phyloP scores from a whole-genome alignment of 1,140 invertebrate genomes.

The Drosophila nikananu region DNA sequence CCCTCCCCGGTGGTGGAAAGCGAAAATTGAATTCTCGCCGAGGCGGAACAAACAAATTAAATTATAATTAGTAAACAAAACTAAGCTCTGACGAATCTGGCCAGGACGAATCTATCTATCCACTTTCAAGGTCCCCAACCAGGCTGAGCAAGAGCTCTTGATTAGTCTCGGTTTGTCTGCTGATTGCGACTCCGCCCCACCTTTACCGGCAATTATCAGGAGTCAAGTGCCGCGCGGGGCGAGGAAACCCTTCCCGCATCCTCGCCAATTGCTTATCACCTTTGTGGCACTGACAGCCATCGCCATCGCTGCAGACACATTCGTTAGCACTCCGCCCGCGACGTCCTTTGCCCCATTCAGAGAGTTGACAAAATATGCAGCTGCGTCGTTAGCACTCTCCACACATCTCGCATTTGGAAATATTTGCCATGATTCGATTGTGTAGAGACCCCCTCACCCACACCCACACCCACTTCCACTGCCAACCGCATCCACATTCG shows the following conservation, averaged over 20 bases:
- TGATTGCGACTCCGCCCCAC: constrained; percentile 24
- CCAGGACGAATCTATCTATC: background rate
- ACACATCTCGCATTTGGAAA: constrained; percentile 49
- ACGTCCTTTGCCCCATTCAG: constrained; percentile 38
- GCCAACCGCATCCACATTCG: constrained; percentile 23
- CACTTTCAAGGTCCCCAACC: constrained; percentile 7
- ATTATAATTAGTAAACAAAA: constrained; percentile 62
- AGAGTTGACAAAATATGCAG: constrained; percentile 79
- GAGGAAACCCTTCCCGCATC: background rate
- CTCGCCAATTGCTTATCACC: constrained; percentile 73
- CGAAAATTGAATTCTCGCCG: constrained; percentile 57
- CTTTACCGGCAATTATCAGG: constrained; percentile 31
- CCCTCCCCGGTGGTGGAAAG: constrained; percentile 22
- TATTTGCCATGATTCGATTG: constrained; percentile 83
- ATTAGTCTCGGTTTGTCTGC: constrained; percentile 49
- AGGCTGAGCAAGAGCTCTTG: constrained; percentile 12
- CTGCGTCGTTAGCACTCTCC: constrained; percentile 67
- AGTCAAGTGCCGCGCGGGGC: constrained; percentile 22
- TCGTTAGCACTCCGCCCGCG: constrained; percentile 34
- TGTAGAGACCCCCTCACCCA: constrained; percentile 40
- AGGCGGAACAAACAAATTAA: constrained; percentile 66
- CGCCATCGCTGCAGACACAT: constrained; percentile 47
- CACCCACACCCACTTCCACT: background rate
- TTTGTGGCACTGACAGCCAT: constrained; percentile 67
- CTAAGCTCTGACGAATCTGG: background rate